Base-by-base conservation (phyloP, 2,888 invertebrate genomes). In the Drosophila gaucha region DNA sequence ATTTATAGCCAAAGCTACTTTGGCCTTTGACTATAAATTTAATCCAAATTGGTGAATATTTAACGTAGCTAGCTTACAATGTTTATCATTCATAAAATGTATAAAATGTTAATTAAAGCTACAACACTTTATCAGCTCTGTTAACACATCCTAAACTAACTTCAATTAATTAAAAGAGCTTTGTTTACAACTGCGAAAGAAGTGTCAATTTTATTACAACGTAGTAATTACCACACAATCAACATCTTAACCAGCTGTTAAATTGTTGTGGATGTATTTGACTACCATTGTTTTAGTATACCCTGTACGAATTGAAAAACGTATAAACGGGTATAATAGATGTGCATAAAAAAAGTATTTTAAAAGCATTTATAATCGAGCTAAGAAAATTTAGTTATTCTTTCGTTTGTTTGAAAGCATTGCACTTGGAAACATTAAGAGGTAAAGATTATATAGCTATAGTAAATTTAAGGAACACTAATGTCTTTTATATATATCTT, bases 171-270 rank as follows among this genome's bases (percentile, higher is more conserved):
- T 14, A 14, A 24, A 20, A 9, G 36, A 36, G 18, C 8, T 30
- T 52, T n/a, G 43, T 46, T 44, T 58, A 41, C 20, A 43, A 35
- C 49, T 38, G 54, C 36, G 46, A 22, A 35, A 28, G 33, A 65
- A 66, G 55, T 66, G 73, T 70, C 70, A 73, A 63, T 66, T 60
- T 60, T 31, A 56, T 60, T 26, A 20, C 56, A 69, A 44, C n/a
- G 6, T 4, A 24, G 1, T 74, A 68, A 79, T 77, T 64, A 44
- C 47, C 28, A 50, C 55, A 57, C 68, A 79, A 82, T 82, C 73
- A 85, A 65, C 86, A 71, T 68, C 67, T 52, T 26, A 49, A 57
- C 31, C 55, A 68, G 52, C 67, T 74, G 66, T 56, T 58, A 59
- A 52, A 43, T 71, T 47, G 38, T 38, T 36, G 36, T 39, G 10